A percentile compares a stretch with the other conserved stretches of the same genome.
These are phyloP conservation scores for Sebastes iracundus DNA, from an alignment of 2,797 vertebrate genomes.

Conservation along the genomic window DNA sequence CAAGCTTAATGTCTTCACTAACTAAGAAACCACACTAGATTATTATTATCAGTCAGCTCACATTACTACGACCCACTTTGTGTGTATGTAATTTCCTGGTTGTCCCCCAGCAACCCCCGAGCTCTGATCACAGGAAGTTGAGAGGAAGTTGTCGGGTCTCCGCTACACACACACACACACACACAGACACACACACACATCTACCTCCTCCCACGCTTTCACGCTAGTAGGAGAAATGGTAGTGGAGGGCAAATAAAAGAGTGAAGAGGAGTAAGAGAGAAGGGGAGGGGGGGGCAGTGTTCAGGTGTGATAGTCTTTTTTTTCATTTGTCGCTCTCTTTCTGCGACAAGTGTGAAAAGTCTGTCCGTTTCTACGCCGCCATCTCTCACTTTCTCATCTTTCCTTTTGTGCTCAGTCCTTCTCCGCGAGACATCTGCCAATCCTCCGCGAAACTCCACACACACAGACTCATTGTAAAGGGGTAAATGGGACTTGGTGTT, in stretches of 20 bases:
- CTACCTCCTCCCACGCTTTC: conserved; percentile 42
- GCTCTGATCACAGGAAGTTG: conserved; percentile 74
- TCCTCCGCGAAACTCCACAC: conserved; percentile 3
- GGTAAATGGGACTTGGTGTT: not conserved
- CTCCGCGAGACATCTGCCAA: conserved; percentile 22
- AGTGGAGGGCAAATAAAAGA: conserved; percentile 10
- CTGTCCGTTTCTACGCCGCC: not conserved
- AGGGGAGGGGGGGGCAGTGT: not conserved
- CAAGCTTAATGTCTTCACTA: not conserved
- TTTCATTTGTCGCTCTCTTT: conserved; percentile 10
- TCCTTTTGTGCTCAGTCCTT: not conserved
- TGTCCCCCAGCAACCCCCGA: conserved; percentile 58
- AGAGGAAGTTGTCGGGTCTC: conserved; percentile 69
- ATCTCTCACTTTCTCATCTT: conserved; percentile 13
- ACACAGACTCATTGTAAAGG: not conserved
- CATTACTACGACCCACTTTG: not conserved
- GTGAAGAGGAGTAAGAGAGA: not conserved
- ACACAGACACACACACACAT: not conserved
- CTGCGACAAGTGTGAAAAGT: conserved; percentile 25
- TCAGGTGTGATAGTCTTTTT: conserved; percentile 34
- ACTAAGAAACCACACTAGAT: not conserved
- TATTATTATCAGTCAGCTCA: not conserved
- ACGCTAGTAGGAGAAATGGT: conserved; percentile 25
- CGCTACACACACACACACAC: conserved; percentile 7
- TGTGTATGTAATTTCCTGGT: conserved; percentile 62